Conservation (phyloP, 2,888 invertebrate species). For the Tachystola acroxantha region DNA sequence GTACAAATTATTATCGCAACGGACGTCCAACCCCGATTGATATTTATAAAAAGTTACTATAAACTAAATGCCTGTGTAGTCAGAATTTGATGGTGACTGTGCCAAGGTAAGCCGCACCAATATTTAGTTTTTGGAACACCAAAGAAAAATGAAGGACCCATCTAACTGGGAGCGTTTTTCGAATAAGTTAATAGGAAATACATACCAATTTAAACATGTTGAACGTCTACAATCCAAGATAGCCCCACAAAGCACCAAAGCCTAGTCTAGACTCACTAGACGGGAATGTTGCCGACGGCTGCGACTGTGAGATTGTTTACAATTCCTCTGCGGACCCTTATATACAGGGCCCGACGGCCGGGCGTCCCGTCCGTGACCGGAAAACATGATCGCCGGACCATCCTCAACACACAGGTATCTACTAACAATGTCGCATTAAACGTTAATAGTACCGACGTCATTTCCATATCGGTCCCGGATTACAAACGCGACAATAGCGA, state of each 20-base stretch:
- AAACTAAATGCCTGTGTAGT: too few species aligned
- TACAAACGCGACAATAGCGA: slow-evolving; percentile 30
- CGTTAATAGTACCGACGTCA: slow-evolving; percentile 53
- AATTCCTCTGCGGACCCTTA: slow-evolving; percentile 33
- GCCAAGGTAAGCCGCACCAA: too few species aligned
- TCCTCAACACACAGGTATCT: slow-evolving; percentile 44
- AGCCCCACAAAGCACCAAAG: slow-evolving; percentile 30
- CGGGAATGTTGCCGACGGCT: slow-evolving; percentile 42
- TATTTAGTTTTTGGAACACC: too few species aligned
- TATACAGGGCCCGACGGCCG: slow-evolving; percentile 37
- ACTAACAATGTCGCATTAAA: slow-evolving; percentile 69
- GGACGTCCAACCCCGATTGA: too few species aligned
- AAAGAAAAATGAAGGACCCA: too few species aligned
- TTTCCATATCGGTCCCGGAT: slow-evolving; percentile 66
- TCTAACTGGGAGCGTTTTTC: too few species aligned
- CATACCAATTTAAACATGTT: slow-evolving; percentile 66
- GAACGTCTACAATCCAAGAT: slow-evolving; percentile 9
- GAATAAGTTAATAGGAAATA: too few species aligned
- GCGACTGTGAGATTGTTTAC: slow-evolving; percentile 22
- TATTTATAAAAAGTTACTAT: too few species aligned
- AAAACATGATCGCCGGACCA: slow-evolving; percentile 46
- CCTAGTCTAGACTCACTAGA: slow-evolving; percentile 53
- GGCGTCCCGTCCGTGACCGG: slow-evolving; percentile 58
- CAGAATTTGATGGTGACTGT: too few species aligned
- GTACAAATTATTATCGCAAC: too few species aligned